A percentile compares a stretch with the other conserved stretches of the same genome.
Evolutionary conservation across 2,113 vertebrate genomes (phyloP).

Genomic region (Pelecanus crispus): DNA sequence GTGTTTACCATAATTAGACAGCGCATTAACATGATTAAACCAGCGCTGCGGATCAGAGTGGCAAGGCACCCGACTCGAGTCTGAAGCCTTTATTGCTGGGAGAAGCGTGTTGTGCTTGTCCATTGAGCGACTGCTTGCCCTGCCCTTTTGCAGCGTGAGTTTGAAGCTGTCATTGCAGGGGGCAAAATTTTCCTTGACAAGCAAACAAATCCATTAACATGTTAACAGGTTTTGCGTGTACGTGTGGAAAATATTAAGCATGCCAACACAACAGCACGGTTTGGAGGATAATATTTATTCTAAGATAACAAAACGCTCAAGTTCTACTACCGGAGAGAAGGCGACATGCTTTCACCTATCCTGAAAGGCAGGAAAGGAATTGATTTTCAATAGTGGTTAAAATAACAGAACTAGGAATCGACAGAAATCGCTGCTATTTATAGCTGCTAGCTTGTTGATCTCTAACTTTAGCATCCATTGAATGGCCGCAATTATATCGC

Average conservation of each 20-base stretch:
- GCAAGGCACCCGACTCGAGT: not conserved
- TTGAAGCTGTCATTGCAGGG: constrained; percentile 46
- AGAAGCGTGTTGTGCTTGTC: not conserved
- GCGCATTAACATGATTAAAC: constrained; percentile 60
- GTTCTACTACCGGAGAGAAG: not conserved
- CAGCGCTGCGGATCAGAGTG: not conserved
- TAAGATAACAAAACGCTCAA: not conserved
- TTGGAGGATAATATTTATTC: not conserved
- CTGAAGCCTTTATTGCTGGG: not conserved
- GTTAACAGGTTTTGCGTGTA: constrained; percentile 9
- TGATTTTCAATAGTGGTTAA: not conserved
- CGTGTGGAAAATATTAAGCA: constrained; percentile 12
- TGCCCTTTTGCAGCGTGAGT: constrained; percentile 12
- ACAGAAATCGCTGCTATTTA: not conserved
- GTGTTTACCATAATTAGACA: constrained; percentile 67
- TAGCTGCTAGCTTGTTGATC: not conserved
- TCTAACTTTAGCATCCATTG: constrained; percentile 6
- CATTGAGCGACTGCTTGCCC: not conserved
- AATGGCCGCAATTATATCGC: not conserved
- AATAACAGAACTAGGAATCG: not conserved
- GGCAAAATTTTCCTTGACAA: constrained; percentile 37
- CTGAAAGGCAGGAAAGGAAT: not conserved
- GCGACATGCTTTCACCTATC: not conserved
- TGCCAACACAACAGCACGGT: not conserved
- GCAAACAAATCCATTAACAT: constrained; percentile 53